Conservation (phyloP, 2,888 invertebrate genomes). For the Scaptomyza cyrtandrae region DNA sequence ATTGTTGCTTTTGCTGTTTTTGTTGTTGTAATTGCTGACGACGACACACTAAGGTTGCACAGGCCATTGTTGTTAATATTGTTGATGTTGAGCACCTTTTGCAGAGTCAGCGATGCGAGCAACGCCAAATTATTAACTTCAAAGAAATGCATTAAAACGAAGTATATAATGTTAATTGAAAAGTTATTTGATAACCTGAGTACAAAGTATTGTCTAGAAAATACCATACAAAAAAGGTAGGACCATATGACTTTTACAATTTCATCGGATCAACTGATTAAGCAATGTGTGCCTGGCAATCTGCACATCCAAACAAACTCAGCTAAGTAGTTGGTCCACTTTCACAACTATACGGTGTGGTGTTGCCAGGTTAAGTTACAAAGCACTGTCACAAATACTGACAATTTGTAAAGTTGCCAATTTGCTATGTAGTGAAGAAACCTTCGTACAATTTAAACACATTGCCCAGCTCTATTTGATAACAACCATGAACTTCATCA, state of each 20-base stretch:
- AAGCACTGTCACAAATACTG: not conserved
- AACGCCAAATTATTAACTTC: constrained; percentile 76
- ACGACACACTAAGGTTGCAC: constrained; percentile 42
- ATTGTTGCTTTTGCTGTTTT: not conserved
- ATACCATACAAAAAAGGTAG: too few species aligned
- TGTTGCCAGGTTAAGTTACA: not conserved
- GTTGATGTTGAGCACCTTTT: constrained; percentile 79
- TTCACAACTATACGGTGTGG: not conserved
- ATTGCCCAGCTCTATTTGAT: not conserved
- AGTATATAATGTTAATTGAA: not conserved
- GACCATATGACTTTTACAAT: not conserved
- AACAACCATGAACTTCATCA: not conserved
- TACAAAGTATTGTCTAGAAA: too few species aligned
- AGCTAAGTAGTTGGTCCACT: not conserved
- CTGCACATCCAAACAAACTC: not conserved
- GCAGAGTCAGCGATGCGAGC: constrained; percentile 78
- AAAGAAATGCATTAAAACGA: constrained; percentile 46
- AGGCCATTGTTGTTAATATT: constrained; percentile 58
- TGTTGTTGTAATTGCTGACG: constrained; percentile 31
- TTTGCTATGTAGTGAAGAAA: not conserved
- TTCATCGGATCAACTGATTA: not conserved
- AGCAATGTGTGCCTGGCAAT: not conserved
- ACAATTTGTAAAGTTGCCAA: constrained; percentile 1
- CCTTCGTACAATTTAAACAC: not conserved
- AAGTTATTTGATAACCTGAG: not conserved